Percentiles rank a stretch among this genome's conserved stretches.
Conservation (phyloP, 1,140 invertebrate species). For the Drosophila ficusphila region DNA sequence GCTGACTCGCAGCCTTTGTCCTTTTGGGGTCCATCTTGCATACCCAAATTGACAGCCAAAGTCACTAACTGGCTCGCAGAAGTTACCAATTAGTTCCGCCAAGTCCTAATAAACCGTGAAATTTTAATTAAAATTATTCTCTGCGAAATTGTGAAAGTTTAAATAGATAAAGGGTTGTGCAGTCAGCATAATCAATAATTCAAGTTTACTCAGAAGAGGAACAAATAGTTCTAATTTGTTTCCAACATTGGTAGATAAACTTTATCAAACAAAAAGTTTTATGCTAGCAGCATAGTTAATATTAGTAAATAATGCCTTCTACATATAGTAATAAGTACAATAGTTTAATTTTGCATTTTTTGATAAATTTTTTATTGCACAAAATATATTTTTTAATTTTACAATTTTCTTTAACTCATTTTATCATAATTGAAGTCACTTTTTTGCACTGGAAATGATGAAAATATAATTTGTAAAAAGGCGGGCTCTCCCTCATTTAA, state of each 20-base stretch:
- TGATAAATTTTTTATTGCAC: no score
- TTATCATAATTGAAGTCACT: no score
- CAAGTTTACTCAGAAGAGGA: not conserved
- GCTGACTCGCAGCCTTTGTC: constrained; percentile 1
- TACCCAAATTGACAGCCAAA: constrained; percentile 8
- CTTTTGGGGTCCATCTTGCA: not conserved
- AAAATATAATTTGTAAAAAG: not conserved
- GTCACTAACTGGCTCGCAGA: not conserved
- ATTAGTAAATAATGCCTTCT: no score
- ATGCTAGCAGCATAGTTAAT: no score
- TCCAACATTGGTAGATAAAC: no score
- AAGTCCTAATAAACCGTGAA: constrained; percentile 14
- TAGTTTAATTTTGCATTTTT: no score
- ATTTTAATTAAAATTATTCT: constrained; percentile 36
- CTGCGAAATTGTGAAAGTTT: not conserved
- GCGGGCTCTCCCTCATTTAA: constrained; percentile 6
- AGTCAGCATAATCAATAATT: not conserved
- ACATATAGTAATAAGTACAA: no score
- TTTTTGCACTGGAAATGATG: not conserved
- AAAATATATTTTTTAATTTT: no score
- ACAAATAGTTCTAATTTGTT: no score
- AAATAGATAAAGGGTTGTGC: not conserved
- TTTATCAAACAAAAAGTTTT: no score
- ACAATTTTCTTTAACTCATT: not conserved
- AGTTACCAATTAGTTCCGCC: constrained; percentile 26